Evolutionary conservation across 2,888 invertebrate genomes (phyloP).

Genomic region (Pantelozetes paolii): DNA sequence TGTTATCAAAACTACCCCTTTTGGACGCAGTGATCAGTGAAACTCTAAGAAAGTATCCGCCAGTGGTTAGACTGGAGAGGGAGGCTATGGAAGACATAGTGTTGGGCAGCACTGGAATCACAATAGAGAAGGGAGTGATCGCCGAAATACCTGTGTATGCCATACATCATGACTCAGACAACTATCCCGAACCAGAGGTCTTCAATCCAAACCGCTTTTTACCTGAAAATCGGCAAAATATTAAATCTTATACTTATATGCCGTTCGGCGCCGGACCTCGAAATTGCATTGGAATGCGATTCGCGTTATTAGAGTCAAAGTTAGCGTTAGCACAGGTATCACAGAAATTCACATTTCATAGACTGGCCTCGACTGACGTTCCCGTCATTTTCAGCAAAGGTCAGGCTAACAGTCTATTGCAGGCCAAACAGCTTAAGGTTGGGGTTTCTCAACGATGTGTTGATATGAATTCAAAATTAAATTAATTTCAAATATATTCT

Average conservation of each 20-base stretch:
- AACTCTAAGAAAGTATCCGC: slow-evolving; percentile 28
- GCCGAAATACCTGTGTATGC: slow-evolving; percentile 18
- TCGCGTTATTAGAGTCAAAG: neutral
- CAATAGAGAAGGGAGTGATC: slow-evolving; percentile 11
- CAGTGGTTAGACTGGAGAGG: neutral
- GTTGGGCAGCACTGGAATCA: neutral
- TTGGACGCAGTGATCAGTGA: slow-evolving; percentile 35
- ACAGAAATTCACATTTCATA: too few relatives aligned
- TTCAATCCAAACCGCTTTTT: slow-evolving; percentile 33
- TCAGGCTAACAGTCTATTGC: too few relatives aligned
- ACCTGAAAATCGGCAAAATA: neutral
- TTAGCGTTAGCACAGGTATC: neutral
- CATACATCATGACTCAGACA: slow-evolving; percentile 15
- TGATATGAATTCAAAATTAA: too few relatives aligned
- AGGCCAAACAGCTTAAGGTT: too few relatives aligned
- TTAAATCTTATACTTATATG: neutral
- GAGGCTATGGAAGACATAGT: neutral
- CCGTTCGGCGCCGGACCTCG: neutral
- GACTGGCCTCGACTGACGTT: too few relatives aligned
- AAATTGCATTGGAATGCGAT: neutral
- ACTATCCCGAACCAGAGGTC: neutral
- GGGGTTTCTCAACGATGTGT: too few relatives aligned
- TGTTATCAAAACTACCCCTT: neutral
- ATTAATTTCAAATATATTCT: too few relatives aligned
- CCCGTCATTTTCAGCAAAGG: too few relatives aligned